These are phyloP conservation scores for Tragulus kanchil DNA, from an alignment of 2,113 vertebrate genomes.

Conservation along the genomic window DNA sequence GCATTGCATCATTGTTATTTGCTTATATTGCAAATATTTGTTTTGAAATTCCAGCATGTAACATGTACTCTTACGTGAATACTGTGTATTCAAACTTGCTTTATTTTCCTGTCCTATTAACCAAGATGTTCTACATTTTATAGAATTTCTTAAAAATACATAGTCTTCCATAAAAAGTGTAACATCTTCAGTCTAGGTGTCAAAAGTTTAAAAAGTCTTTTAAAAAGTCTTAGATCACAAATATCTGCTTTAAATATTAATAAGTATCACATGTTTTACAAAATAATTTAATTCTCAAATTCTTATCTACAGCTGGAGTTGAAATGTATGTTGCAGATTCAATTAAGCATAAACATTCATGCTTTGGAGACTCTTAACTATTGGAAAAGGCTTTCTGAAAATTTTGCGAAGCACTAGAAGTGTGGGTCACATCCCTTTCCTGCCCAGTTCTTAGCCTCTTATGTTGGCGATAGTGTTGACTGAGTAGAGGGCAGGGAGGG, in stretches of 20 bases:
- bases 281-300: slow-evolving; percentile 18
- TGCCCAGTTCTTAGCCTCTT: not conserved
- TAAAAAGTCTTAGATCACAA: slow-evolving; percentile 27
- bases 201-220: slow-evolving; percentile 30
- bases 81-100: not conserved
- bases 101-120: slow-evolving; percentile 38
- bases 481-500: not conserved
- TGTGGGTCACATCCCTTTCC: not conserved
- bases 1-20: slow-evolving; percentile 49
- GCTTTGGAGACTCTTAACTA: not conserved
- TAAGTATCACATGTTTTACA: slow-evolving; percentile 43
- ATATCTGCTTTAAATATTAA: not conserved
- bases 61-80: not conserved
- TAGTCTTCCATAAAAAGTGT: not conserved
- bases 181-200: slow-evolving; percentile 33
- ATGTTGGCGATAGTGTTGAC: not conserved
- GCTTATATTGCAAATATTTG: slow-evolving; percentile 39
- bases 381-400: not conserved
- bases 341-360: not conserved
- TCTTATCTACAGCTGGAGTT: slow-evolving; percentile 27
- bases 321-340: slow-evolving; percentile 43
- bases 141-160: not conserved
- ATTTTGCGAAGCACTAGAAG: slow-evolving; percentile 12
- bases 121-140: slow-evolving; percentile 47
- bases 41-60: not conserved